Percentiles rank a stretch among this genome's conserved stretches.
phyloP scores from a whole-genome alignment of 1,140 invertebrate genomes.

The Gonatopus flavifemur region DNA sequence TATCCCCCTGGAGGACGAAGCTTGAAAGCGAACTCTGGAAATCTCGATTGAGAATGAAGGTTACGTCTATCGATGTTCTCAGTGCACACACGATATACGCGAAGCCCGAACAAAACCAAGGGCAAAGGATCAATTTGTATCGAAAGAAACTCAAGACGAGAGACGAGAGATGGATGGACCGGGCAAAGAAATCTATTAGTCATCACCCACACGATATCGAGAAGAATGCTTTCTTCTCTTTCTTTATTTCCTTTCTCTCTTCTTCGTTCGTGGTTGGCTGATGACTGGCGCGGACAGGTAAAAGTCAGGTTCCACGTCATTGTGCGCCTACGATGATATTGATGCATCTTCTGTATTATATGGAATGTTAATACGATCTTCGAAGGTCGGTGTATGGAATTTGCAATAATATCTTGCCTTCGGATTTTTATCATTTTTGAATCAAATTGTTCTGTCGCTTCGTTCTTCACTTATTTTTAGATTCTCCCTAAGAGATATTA shows the following conservation, averaged over 20 bases:
- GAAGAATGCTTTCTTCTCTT: constrained; percentile 6
- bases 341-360: constrained; percentile 27
- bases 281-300: constrained; percentile 40
- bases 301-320: constrained; percentile 39
- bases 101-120: no score
- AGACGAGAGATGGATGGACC: constrained; percentile 48
- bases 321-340: constrained; percentile 32
- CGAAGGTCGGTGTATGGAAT: no score
- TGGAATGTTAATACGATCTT: constrained; percentile 40
- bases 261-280: background rate
- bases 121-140: constrained; percentile 42
- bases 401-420: no score
- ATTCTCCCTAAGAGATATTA: no score
- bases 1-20: no score
- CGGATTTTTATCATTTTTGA: no score
- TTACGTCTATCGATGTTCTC: no score
- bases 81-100: no score
- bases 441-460: no score
- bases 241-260: background rate
- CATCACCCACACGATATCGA: constrained; percentile 44
- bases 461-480: no score
- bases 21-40: no score
- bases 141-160: constrained; percentile 31
- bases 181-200: constrained; percentile 51
- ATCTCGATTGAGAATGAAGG: no score